Evolutionary conservation across 2,113 vertebrate genomes (phyloP).

Genomic region (Leucosticte australis): DNA sequence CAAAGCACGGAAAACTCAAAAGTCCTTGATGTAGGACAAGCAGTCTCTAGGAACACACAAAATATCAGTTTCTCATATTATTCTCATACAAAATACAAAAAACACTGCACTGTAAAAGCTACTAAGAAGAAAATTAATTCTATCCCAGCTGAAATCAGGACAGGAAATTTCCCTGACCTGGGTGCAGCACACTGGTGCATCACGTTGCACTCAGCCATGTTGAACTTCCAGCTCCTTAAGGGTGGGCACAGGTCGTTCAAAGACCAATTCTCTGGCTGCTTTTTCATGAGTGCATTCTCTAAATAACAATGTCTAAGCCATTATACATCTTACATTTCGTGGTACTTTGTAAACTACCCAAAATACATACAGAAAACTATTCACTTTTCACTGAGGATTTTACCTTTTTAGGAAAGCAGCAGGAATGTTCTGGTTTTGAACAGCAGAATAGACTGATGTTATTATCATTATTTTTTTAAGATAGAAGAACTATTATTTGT

Average conservation of each 20-base stretch:
- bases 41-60: not conserved
- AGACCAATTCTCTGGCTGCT: not conserved
- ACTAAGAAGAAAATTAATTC: not conserved
- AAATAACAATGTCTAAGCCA: not conserved
- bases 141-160: not conserved
- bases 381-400: not conserved
- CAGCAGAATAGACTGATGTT: not conserved
- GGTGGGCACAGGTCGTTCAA: not conserved
- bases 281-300: not conserved
- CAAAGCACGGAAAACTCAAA: not conserved
- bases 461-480: not conserved
- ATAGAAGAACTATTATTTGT: not conserved
- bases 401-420: accelerated
- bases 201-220: accelerated
- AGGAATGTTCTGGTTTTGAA: not conserved
- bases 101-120: not conserved
- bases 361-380: not conserved
- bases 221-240: not conserved
- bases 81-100: not conserved
- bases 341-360: not conserved
- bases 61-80: not conserved
- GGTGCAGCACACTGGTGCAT: accelerated
- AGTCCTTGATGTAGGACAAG: not conserved
- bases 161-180: not conserved
- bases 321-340: not conserved